These are phyloP conservation scores for Psittacula cyanocephala DNA, from an alignment of 2,113 vertebrate species.

Conservation along the genomic window DNA sequence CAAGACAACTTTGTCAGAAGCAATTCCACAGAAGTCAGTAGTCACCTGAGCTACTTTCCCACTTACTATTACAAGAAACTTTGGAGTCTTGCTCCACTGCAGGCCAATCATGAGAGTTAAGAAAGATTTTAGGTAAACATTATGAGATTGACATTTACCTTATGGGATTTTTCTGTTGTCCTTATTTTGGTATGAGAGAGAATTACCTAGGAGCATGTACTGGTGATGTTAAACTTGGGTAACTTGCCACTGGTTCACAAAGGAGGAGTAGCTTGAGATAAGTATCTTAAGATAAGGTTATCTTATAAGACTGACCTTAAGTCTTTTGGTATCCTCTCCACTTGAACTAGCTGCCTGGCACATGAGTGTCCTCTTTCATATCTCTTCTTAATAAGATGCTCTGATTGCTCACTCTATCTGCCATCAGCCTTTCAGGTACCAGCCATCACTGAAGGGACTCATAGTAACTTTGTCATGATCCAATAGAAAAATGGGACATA, in stretches of 20 bases:
- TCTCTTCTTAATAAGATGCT: neutral
- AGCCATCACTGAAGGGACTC: neutral
- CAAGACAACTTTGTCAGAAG: neutral
- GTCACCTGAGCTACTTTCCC: neutral
- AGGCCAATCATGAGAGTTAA: neutral
- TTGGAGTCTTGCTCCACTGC: neutral
- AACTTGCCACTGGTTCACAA: neutral
- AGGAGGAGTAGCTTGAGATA: neutral
- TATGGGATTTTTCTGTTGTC: neutral
- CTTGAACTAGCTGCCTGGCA: neutral
- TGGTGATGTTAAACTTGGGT: neutral
- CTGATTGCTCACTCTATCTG: neutral
- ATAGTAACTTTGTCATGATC: neutral
- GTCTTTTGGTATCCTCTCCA: neutral
- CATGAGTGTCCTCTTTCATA: neutral
- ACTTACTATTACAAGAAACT: neutral
- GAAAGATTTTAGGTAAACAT: neutral
- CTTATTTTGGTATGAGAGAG: neutral
- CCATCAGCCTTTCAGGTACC: neutral
- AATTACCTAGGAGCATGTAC: neutral
- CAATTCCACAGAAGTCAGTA: neutral
- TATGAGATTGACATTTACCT: neutral
- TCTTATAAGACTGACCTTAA: neutral
- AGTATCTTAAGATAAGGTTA: neutral
- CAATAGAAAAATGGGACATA: neutral